Evolutionary conservation across 2,888 invertebrate genomes (phyloP), one percentile per base, ranked within the genome.

Genomic region (Tinea pellionella): DNA sequence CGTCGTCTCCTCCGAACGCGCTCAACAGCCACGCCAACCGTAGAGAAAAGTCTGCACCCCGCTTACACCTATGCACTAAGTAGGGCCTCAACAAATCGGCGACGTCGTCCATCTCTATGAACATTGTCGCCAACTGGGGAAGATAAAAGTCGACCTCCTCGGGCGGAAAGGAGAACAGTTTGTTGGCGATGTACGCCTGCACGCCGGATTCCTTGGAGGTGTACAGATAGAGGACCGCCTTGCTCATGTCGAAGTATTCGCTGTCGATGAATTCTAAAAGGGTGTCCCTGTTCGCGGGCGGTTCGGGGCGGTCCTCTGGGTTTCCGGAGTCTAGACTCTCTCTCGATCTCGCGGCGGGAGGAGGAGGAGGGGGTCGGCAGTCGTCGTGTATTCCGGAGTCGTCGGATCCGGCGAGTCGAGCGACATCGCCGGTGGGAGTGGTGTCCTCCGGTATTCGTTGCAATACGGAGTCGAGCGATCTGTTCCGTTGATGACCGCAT

Each of bases 131-230:
- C 73, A 99, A 87, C 85, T 99, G 99, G 57, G 99, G 99, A 77
- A 99, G 91, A 87, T 98, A 99, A 80, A 98, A 96, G 88, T 99
- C 98, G 64, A 99, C 97, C 67, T 98, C 97, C 65, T 89, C 90
- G 77, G 95, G 92, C 30, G 93, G 92, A 81, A 99, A 99, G 80
- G 94, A 96, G 85, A 99, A 99, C 88, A 99, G 92, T 84, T 97
- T 95, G 88, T 99, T 99, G 65, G 97, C 99, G 77, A 99, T 93
- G 87, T 99, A 99, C 69, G 96, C 95, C 74, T 98, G 95, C 65
- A 99, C 98, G 63, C 98, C 99, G 42, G 97, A 96, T 79, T 99
- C 99, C 86, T 99, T 98, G 43, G 98, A 97, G 79, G 97, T 97
- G 82, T 97, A 98, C 62, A 99, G 89, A 88, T 99, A 99, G 76